Conservation (phyloP, 1,140 invertebrate genomes). For the Orchestia grillus region DNA sequence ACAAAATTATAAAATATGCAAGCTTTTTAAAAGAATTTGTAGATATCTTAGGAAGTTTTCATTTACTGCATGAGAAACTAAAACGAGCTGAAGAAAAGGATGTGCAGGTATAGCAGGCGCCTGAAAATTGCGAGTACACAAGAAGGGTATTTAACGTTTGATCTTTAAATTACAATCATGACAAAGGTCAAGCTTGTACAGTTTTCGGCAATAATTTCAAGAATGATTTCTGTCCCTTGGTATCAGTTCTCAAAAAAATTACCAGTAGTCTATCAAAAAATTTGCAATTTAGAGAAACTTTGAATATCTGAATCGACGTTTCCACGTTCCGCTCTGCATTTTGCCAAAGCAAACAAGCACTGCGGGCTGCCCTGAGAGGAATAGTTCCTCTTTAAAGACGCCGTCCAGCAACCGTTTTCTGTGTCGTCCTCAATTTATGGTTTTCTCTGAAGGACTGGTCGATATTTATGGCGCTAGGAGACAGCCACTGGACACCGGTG, state of each 20-base stretch:
- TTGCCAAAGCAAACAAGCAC: neutral
- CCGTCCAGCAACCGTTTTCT: conserved; percentile 49
- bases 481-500: conserved; percentile 53
- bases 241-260: neutral
- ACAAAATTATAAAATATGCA: too few relatives aligned
- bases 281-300: neutral
- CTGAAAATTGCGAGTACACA: too few relatives aligned
- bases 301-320: neutral
- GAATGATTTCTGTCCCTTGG: neutral
- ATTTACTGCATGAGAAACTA: too few relatives aligned
- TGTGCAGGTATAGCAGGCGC: too few relatives aligned
- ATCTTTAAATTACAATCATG: too few relatives aligned
- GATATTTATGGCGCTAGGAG: conserved; percentile 49
- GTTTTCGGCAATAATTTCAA: neutral
- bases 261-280: neutral
- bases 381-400: conserved; percentile 54
- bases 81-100: too few relatives aligned
- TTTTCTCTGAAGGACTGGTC: conserved; percentile 55
- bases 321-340: neutral
- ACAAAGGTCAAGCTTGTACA: too few relatives aligned
- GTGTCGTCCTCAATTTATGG: conserved; percentile 53
- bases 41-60: too few relatives aligned
- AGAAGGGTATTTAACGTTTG: too few relatives aligned
- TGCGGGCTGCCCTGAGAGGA: neutral
- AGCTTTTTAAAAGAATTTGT: too few relatives aligned